Evolutionary conservation across 2,113 vertebrate genomes (phyloP).

Genomic region (Gasterosteus aculeatus): DNA sequence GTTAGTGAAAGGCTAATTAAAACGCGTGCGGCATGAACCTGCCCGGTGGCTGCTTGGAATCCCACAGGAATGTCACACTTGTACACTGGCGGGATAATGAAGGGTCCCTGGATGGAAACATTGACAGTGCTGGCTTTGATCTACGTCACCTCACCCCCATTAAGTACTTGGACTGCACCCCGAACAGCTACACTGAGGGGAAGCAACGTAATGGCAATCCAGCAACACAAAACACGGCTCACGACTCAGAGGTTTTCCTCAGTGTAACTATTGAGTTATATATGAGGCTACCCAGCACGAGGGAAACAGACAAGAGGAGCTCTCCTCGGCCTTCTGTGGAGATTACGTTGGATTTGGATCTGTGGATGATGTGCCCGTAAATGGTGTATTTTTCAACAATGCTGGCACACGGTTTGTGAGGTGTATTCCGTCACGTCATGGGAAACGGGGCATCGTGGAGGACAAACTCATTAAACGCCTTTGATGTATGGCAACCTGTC

Average conservation of each 20-base stretch:
- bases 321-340: not conserved
- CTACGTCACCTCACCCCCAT: conserved; percentile 44
- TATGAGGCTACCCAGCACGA: conserved; percentile 18
- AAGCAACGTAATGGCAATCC: conserved; percentile 34
- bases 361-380: not conserved
- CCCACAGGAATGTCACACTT: conserved; percentile 65
- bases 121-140: conserved; percentile 44
- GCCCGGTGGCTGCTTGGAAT: conserved; percentile 26
- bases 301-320: not conserved
- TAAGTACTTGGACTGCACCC: conserved; percentile 42
- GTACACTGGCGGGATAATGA: conserved; percentile 50
- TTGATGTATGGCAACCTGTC: conserved; percentile 11
- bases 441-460: conserved; percentile 19
- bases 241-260: conserved; percentile 1
- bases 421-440: conserved; percentile 17
- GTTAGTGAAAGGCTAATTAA: conserved; percentile 51
- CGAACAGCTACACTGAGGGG: conserved; percentile 18
- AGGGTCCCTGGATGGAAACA: conserved; percentile 49
- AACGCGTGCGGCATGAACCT: conserved; percentile 20
- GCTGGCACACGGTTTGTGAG: conserved; percentile 21
- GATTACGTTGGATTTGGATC: not conserved
- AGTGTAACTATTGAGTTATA: conserved; percentile 1
- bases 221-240: conserved; percentile 8
- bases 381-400: not conserved
- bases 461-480: conserved; percentile 29